Base-by-base conservation (phyloP, 2,888 invertebrate species). In the Hemaris fuciformis region DNA sequence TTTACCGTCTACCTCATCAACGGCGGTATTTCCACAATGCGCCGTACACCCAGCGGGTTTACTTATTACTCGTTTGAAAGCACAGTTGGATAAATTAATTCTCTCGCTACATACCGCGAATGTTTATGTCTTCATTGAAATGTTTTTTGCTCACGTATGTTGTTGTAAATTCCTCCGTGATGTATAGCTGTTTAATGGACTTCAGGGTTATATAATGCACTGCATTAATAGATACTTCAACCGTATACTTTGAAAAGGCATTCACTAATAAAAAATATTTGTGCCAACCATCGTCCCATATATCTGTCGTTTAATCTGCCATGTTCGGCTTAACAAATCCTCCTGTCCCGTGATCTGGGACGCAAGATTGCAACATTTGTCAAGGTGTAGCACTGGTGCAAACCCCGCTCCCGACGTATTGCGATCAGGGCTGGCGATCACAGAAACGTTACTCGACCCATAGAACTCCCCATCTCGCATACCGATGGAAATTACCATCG, bases 381-480 rank as follows among this genome's bases (percentile, higher is more conserved):
- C 79, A 80, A 77, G 76, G 38, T 38, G 38, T 75, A 77, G 75
- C 75, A 74, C 75, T 76, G 75, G 75, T 7, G 10, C 27, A 53
- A 31, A 53, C 27, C 27, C 48, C 18, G 53, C 18, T 31, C 31
- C 74, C 73, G 76, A 75, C 70, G 68, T 73, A 73, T 76, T 71
- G 68, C 70, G 83, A 85, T 82, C 75, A 70, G 68, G 61, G 64
- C 66, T 66, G 63, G 69, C 72, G 87, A 88, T 89, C 87, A 78
- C 79, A 83, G 81, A 84, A 85, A 84, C 84, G 86, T 83, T 85
- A 87, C 74, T 79, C 81, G 83, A 83, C 85, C 83, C 76, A 84
- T 79, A 80, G 81, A 76, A 77, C 73, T 68, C 72, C 75, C 74
- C 75, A 73, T 73, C 78, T 80, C 75, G 81, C 87, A 86, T 84